Base-by-base conservation (phyloP, 1,140 invertebrate genomes). In the Cyclina sinensis region DNA sequence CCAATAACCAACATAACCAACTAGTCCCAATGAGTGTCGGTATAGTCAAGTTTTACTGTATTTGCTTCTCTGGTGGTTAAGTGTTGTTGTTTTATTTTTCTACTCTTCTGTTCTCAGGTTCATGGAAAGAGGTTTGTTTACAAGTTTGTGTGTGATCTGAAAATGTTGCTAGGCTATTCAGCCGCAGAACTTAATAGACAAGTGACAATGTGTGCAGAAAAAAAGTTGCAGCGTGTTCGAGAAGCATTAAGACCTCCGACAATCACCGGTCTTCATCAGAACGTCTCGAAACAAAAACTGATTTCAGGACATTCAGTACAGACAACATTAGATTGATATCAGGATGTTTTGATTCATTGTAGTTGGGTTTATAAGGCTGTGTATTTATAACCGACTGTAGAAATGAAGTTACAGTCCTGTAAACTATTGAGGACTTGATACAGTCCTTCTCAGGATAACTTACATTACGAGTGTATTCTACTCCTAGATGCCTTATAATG, bases 91-190 rank as follows among this genome's bases (percentile, higher is more conserved):
- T n/a, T n/a, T n/a, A n/a, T n/a, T n/a, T n/a, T n/a, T n/a, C 14
- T 43, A 14, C 14, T 43, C 43, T 7, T 43, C 14, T 43, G 14
- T 43, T 90, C 92, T 35, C 88, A 95, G 95, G 95, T 95, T 9
- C 94, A 94, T 78, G 99, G 99, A 87, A 99, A 99, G 94, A 97
- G 99, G 95, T 99, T 99, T 96, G 99, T 99, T 76, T 99, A 99
- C 96, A 98, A 98, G 94, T 99, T 99, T 96, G 98, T 99, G 27
- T 99, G 99, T 96, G 98, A 99, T 96, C 96, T 99, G 93, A 98
- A 99, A 96, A 93, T 94, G 92, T 90, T 95, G 73, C 90, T 95
- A 27, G 95, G 95, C 12, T 95, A 95, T 83, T 91, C 93, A 24
- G 94, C 94, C 21, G 93, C 90, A 9, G 95, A 95, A 81, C 83